Conservation (phyloP, 2,113 vertebrate species). For the Perccottus glenii region DNA sequence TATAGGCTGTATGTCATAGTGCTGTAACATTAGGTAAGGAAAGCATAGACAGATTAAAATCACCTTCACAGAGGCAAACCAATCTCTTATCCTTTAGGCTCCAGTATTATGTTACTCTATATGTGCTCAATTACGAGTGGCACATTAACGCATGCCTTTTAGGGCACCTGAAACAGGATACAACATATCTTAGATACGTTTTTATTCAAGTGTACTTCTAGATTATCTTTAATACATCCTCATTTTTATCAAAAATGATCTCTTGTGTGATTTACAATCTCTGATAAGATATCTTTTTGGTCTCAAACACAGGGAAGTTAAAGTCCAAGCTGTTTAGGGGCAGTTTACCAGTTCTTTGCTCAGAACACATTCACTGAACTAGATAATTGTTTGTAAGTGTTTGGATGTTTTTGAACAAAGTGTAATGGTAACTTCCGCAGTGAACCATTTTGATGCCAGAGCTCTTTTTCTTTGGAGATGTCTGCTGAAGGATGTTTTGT, state of each 20-base stretch:
- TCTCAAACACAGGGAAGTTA: slow-evolving; percentile 5
- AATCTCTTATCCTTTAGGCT: not conserved
- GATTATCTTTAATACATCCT: not conserved
- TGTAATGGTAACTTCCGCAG: slow-evolving; percentile 6
- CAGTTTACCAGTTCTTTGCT: not conserved
- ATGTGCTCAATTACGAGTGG: not conserved
- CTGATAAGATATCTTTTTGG: slow-evolving; percentile 2
- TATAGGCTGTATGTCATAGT: no score
- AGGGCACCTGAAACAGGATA: not conserved
- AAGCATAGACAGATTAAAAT: not conserved
- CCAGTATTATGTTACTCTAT: not conserved
- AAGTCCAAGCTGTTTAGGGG: not conserved
- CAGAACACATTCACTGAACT: not conserved
- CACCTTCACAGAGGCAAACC: not conserved
- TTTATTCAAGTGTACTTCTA: no score
- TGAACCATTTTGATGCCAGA: slow-evolving; percentile 11
- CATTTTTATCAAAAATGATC: not conserved
- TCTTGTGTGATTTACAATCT: not conserved
- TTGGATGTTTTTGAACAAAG: not conserved
- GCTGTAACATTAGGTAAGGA: not conserved
- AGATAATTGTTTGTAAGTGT: not conserved
- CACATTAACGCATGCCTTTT: not conserved
- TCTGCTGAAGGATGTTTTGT: slow-evolving; percentile 42
- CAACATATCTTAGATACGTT: no score
- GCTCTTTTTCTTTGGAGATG: not conserved